A percentile compares a stretch with the other conserved stretches of the same genome.
These are phyloP conservation scores for Erebia aethiops DNA, from an alignment of 2,888 invertebrate species.

Conservation along the genomic window DNA sequence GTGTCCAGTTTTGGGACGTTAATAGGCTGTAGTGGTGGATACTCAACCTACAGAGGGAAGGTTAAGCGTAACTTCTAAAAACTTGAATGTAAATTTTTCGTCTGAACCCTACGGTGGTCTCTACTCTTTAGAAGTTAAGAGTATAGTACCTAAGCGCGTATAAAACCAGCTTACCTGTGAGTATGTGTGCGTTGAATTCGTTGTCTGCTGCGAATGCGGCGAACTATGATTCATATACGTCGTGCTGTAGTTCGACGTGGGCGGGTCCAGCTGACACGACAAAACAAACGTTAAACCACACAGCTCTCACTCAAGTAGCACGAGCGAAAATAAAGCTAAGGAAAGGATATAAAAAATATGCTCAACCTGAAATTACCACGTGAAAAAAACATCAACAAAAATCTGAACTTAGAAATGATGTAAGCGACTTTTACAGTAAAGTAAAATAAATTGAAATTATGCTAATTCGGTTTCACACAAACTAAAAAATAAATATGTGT, in stretches of 20 bases:
- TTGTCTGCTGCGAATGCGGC: slow-evolving; percentile 73
- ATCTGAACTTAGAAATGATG: slow-evolving; percentile 20
- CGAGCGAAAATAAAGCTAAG: slow-evolving; percentile 25
- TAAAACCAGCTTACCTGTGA: slow-evolving; percentile 59
- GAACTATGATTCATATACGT: slow-evolving; percentile 76
- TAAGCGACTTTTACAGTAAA: slow-evolving; percentile 30
- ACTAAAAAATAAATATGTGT: background rate
- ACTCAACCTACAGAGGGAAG: no score
- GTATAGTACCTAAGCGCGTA: no score
- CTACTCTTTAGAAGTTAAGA: no score
- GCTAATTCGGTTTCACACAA: background rate
- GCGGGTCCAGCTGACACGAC: slow-evolving; percentile 67
- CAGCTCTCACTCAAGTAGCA: background rate
- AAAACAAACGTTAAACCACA: slow-evolving; percentile 20
- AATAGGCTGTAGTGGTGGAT: no score
- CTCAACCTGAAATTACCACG: slow-evolving; percentile 35
- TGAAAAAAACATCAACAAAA: slow-evolving; percentile 38
- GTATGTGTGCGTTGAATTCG: slow-evolving; percentile 73
- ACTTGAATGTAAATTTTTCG: no score
- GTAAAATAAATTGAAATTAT: background rate
- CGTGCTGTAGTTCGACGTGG: slow-evolving; percentile 70
- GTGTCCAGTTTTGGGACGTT: no score
- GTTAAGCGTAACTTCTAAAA: no score
- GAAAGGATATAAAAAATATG: slow-evolving; percentile 24
- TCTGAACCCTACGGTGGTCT: no score